These are phyloP conservation scores for Cladorhizidae sp. DNA, from an alignment of 37 sponge, comb jelly and placozoan genomes.

Conservation along the genomic window DNA sequence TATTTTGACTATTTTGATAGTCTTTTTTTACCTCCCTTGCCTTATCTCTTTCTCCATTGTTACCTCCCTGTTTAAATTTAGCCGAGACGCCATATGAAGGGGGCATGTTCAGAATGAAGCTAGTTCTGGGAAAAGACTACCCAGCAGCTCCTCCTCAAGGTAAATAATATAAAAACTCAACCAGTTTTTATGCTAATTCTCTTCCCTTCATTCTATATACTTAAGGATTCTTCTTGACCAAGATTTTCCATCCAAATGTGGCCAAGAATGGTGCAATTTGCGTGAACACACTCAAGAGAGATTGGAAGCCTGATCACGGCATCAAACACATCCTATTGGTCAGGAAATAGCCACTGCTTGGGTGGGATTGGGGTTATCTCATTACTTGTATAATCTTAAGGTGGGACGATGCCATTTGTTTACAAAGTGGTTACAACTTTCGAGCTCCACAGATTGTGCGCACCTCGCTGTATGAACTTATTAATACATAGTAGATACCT, in stretches of 20 bases:
- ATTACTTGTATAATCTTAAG: too few species aligned
- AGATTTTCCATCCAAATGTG: conserved; percentile 98
- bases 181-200: too few species aligned
- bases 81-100: conserved; percentile 95
- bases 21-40: not conserved
- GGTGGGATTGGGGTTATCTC: too few species aligned
- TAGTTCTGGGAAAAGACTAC: conserved; percentile 90
- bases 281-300: conserved; percentile 97
- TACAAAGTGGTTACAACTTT: too few species aligned
- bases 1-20: too few species aligned
- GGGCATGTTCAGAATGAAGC: conserved; percentile 88
- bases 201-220: not conserved
- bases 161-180: too few species aligned
- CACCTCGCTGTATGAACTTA: too few species aligned
- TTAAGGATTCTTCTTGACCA: conserved; percentile 94
- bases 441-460: too few species aligned
- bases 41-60: not conserved
- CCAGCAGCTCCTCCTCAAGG: conserved; percentile 95
- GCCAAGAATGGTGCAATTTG: conserved; percentile 97
- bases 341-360: too few species aligned
- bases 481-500: too few species aligned
- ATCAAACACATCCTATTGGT: conserved; percentile 94
- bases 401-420: too few species aligned
- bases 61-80: conserved; percentile 14
- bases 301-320: conserved; percentile 96